phyloP scores from a whole-genome alignment of 2,797 vertebrate genomes.

The Otolemur crassicaudatus region DNA sequence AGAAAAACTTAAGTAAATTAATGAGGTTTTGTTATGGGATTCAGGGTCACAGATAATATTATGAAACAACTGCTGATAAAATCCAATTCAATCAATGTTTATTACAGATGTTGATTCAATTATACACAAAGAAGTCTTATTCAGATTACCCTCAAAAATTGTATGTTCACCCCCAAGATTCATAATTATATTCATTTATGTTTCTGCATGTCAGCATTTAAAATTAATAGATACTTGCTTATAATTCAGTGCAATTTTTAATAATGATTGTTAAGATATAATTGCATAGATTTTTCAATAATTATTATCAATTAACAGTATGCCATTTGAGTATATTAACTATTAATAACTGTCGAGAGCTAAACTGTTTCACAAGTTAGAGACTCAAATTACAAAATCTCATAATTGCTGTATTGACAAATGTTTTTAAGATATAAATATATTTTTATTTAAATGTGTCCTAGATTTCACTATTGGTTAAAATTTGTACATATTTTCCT shows the following conservation, averaged over 20 bases:
- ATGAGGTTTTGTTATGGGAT: background rate
- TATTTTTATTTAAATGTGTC: background rate
- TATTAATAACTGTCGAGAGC: background rate
- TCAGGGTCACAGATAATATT: background rate
- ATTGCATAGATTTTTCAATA: background rate
- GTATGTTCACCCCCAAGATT: background rate
- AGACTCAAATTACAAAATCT: background rate
- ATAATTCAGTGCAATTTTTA: background rate
- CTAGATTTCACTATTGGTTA: background rate
- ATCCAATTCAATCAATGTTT: background rate
- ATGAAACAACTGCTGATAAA: background rate
- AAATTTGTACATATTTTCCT: background rate
- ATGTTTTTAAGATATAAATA: background rate
- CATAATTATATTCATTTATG: background rate
- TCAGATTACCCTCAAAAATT: background rate
- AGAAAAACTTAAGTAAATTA: background rate
- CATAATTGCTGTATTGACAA: background rate
- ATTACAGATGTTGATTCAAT: background rate
- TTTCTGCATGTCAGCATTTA: background rate
- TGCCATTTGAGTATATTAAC: background rate
- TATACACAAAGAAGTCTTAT: background rate
- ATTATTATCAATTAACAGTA: background rate
- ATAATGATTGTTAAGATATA: background rate
- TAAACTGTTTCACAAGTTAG: background rate
- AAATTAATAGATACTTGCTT: background rate